Evolutionary conservation across 2,888 invertebrate genomes (phyloP), one percentile per base, ranked within the genome.

Genomic region (Tenodera sinensis): DNA sequence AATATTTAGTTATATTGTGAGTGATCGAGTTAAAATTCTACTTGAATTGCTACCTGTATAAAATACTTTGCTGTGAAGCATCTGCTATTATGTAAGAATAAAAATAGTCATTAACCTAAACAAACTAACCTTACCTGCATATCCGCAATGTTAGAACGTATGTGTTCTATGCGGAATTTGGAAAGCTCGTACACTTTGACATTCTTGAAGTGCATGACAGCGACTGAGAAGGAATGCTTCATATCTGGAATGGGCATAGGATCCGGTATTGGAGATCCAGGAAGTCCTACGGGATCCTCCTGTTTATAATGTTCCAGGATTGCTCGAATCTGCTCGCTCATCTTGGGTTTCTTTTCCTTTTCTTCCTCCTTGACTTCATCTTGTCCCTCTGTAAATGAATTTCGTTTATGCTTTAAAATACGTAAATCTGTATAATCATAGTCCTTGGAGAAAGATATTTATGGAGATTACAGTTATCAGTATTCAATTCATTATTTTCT

Each of bases 241-340:
- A 97, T 96, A 91, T 97, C 96, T 0, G 97, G 97, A 34, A 98
- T 96, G 0, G 95, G 93, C 94, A 97, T 96, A 0, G 98, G 98
- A 92, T 98, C 98, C 0, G 97, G 97, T 88, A 98, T 95, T 1
- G 96, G 95, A 0, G 95, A 96, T 0, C 96, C 96, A 0, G 98
- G 98, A n/a, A 98, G 92, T 9, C 97, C 97, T 8, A 97, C 94
- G 0, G 97, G 97, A 93, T 97, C 96, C 27, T 95, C 94, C 92
- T 97, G 95, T 93, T 97, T 97, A 93, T 96, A 98, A 92, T 98
- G 97, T 89, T 96, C 96, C 83, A 98, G 92, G 14, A 97, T 94
- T 12, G 94, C 94, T 85, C 96, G 94, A 84, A 98, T 95, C 92
- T 96, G 96, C 90, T 96, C 96, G 89, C 97, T 96, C 85, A 97